Evolutionary conservation across 2,888 invertebrate species (phyloP).

Genomic region (Andrena bicolor): DNA sequence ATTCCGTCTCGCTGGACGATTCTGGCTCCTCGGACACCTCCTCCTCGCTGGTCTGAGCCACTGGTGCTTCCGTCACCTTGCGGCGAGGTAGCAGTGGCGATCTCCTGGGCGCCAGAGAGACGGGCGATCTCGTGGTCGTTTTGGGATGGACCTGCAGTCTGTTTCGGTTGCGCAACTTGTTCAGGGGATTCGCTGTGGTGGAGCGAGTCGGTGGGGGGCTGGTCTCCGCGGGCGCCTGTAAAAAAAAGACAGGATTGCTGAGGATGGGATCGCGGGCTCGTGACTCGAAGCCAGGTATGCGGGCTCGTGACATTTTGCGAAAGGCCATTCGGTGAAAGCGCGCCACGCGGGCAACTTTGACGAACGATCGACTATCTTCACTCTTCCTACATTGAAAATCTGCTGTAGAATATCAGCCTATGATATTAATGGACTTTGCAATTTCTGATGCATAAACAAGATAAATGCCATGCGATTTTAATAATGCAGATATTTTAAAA

Average conservation of each 20-base stretch:
- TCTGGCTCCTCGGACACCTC: constrained; percentile 71
- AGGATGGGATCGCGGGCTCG: constrained; percentile 1
- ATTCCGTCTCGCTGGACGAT: constrained; percentile 62
- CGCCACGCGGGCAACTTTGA: constrained; percentile 18
- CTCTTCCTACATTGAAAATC: too few relatives aligned
- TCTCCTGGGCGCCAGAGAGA: constrained; percentile 77
- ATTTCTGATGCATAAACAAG: too few relatives aligned
- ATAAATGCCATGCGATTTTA: too few relatives aligned
- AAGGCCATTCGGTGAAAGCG: constrained; percentile 82
- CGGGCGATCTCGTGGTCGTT: constrained; percentile 77
- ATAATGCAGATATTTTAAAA: too few relatives aligned
- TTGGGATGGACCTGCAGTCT: constrained; percentile 84
- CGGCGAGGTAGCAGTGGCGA: constrained; percentile 81
- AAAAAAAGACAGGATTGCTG: constrained; percentile 3
- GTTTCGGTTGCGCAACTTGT: constrained; percentile 84
- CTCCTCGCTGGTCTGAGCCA: constrained; percentile 71
- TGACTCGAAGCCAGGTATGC: constrained; percentile 25
- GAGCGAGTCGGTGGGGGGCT: constrained; percentile 75
- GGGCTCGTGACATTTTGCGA: constrained; percentile 79
- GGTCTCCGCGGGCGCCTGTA: constrained; percentile 81
- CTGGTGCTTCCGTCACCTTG: constrained; percentile 80
- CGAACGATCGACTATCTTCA: constrained; percentile 4
- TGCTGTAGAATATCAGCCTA: too few relatives aligned
- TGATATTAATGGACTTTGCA: too few relatives aligned
- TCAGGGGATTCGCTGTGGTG: constrained; percentile 83